These are phyloP conservation scores for Leptopilina syphax DNA, from an alignment of 2,888 invertebrate species.

Conservation along the genomic window DNA sequence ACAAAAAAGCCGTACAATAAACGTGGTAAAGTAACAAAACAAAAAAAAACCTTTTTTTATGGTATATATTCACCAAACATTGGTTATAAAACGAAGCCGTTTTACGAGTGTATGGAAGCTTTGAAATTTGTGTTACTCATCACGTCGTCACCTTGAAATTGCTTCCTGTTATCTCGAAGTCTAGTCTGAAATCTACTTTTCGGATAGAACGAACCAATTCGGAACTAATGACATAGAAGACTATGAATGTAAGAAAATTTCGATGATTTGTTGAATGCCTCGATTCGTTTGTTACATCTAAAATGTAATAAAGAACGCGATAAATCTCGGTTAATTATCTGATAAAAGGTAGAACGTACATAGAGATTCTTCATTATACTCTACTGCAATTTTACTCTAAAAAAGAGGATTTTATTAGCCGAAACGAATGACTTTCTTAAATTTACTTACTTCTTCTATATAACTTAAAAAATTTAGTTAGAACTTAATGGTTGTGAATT, in stretches of 20 bases:
- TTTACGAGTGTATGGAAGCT: conserved; percentile 44
- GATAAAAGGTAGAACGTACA: not conserved
- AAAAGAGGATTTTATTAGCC: conserved; percentile 8
- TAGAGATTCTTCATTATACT: conserved; percentile 23
- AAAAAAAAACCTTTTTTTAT: not conserved
- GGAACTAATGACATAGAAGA: conserved; percentile 58
- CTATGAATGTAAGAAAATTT: conserved; percentile 57
- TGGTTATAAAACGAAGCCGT: conserved; percentile 17
- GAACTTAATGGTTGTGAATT: not conserved
- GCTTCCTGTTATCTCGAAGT: conserved; percentile 55
- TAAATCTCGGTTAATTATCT: conserved; percentile 39
- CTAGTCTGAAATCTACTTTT: conserved; percentile 56
- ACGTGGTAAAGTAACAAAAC: not conserved
- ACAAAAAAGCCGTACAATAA: not conserved
- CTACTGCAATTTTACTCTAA: not conserved
- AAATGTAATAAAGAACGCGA: conserved; percentile 34
- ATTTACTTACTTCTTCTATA: not conserved
- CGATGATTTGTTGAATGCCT: conserved; percentile 54
- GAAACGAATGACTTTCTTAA: not conserved
- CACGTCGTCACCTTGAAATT: conserved; percentile 54
- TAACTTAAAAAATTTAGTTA: not conserved
- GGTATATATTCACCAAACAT: not conserved
- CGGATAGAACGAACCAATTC: conserved; percentile 57
- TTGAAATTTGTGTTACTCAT: conserved; percentile 45
- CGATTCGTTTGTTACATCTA: conserved; percentile 33